These are phyloP conservation scores for Rosalia funebris DNA, from an alignment of 2,888 invertebrate species.

Conservation along the genomic window DNA sequence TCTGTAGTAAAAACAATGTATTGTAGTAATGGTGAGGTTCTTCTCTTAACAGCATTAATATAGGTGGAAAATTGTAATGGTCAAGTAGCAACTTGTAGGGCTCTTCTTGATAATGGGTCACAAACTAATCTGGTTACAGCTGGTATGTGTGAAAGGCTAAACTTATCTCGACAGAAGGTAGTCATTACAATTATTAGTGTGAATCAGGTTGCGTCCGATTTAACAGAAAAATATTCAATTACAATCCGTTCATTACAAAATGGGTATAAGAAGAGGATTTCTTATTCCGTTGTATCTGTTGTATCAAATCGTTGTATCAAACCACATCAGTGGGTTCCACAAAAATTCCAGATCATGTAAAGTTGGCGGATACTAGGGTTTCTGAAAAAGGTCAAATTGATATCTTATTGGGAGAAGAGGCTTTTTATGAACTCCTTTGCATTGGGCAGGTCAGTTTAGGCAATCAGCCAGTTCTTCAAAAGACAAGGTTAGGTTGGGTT, in stretches of 20 bases:
- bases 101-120: slow-evolving; percentile 25
- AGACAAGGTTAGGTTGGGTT: slow-evolving; percentile 29
- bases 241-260: slow-evolving; percentile 12
- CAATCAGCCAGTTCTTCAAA: slow-evolving; percentile 16
- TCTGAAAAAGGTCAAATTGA: slow-evolving; percentile 22
- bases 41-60: slow-evolving; percentile 19
- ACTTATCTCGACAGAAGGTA: background rate
- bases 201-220: slow-evolving; percentile 19
- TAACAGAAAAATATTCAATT: slow-evolving; percentile 25
- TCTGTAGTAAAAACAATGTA: background rate
- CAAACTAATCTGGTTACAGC: slow-evolving; percentile 23
- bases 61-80: background rate
- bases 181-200: slow-evolving; percentile 24
- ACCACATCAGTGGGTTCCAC: slow-evolving; percentile 5
- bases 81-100: background rate
- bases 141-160: slow-evolving; percentile 12
- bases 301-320: slow-evolving; percentile 18
- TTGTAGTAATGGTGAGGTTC: slow-evolving; percentile 1
- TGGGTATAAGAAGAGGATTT: slow-evolving; percentile 13
- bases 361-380: slow-evolving; percentile 27
- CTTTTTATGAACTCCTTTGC: slow-evolving; percentile 24
- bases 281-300: slow-evolving; percentile 27
- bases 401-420: slow-evolving; percentile 28
- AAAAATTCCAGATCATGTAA: slow-evolving; percentile 20
- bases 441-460: slow-evolving; percentile 1